phyloP scores from a whole-genome alignment of 2,797 vertebrate species.

The Chrosomus eos region DNA sequence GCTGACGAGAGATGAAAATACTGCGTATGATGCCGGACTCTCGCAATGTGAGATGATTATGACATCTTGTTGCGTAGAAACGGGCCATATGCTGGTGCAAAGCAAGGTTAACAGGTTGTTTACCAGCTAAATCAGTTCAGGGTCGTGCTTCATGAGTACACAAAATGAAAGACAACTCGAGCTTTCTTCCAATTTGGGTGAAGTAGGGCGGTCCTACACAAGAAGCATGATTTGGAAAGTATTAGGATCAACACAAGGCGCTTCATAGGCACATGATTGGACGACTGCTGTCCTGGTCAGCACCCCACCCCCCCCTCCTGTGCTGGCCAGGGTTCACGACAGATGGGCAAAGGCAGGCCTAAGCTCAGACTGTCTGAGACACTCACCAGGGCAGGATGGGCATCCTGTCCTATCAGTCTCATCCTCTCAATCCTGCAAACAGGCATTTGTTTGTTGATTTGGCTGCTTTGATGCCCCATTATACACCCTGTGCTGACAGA shows the following conservation, averaged over 20 bases:
- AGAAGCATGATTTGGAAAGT: slow-evolving; percentile 8
- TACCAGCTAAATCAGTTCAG: slow-evolving; percentile 37
- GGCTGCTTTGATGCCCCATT: slow-evolving; percentile 69
- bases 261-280: background rate
- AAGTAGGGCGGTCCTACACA: background rate
- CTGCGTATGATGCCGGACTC: slow-evolving; percentile 43
- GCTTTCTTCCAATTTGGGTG: slow-evolving; percentile 18
- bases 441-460: slow-evolving; percentile 75
- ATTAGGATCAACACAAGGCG: slow-evolving; percentile 15
- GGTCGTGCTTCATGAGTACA: background rate
- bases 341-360: slow-evolving; percentile 66
- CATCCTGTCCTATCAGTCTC: slow-evolving; percentile 62
- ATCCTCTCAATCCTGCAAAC: slow-evolving; percentile 68
- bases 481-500: slow-evolving; percentile 63
- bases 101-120: slow-evolving; percentile 35
- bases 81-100: slow-evolving; percentile 30
- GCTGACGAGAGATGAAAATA: slow-evolving; percentile 40
- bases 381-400: slow-evolving; percentile 50
- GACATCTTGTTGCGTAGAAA: slow-evolving; percentile 57
- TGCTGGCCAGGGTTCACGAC: slow-evolving; percentile 55
- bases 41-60: slow-evolving; percentile 52
- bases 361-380: slow-evolving; percentile 71
- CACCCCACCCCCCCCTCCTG: slow-evolving; percentile 28
- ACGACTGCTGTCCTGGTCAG: background rate
- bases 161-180: background rate